A percentile compares a stretch with the other conserved stretches of the same genome.
phyloP scores from a whole-genome alignment of 2,888 invertebrate genomes.

The Crematogaster levior region DNA sequence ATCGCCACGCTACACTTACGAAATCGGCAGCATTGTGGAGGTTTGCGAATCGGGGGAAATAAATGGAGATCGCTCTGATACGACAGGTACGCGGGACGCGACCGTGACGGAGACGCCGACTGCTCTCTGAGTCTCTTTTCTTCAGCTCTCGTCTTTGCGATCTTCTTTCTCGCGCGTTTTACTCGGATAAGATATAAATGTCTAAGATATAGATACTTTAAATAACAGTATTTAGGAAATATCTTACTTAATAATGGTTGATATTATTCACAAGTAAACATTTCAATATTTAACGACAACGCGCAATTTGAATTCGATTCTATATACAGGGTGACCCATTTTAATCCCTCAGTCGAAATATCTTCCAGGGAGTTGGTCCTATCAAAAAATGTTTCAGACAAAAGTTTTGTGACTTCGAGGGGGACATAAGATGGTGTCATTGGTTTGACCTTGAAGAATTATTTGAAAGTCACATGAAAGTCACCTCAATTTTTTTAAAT shows the following conservation, averaged over 20 bases:
- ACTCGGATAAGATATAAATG: not conserved
- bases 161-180: not conserved
- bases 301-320: not conserved
- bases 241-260: not conserved
- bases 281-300: not conserved
- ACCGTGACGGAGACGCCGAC: conserved; percentile 58
- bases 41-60: conserved; percentile 21
- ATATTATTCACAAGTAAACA: not conserved
- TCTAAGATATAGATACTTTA: not conserved
- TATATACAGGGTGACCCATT: too few species aligned
- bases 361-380: too few species aligned
- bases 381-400: too few species aligned
- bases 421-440: too few species aligned
- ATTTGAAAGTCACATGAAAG: too few species aligned
- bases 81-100: conserved; percentile 57
- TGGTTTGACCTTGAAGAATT: too few species aligned
- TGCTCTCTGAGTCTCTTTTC: not conserved
- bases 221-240: not conserved
- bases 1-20: conserved; percentile 75
- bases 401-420: too few species aligned
- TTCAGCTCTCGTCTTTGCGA: not conserved
- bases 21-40: conserved; percentile 68
- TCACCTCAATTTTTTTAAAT: too few species aligned
- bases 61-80: conserved; percentile 58
- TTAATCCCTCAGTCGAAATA: too few species aligned